Evolutionary conservation across 2,113 vertebrate genomes (phyloP).

Genomic region (Aythya baeri): DNA sequence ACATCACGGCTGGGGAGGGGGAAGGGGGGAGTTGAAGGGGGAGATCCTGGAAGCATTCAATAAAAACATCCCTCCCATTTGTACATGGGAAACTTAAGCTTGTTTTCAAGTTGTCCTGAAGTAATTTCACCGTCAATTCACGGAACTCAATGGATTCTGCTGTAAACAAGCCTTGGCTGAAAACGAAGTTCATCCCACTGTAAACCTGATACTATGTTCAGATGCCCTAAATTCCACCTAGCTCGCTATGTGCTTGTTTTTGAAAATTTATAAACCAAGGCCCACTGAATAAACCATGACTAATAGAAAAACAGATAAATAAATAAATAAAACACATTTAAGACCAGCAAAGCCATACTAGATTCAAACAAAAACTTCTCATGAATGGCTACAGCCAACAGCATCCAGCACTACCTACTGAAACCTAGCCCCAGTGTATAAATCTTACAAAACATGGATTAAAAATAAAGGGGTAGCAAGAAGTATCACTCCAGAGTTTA

Average conservation of each 20-base stretch:
- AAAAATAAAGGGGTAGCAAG: neutral
- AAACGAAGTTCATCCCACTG: neutral
- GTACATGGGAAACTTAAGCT: neutral
- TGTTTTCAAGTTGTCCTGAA: neutral
- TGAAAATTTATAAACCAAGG: neutral
- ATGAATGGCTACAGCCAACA: neutral
- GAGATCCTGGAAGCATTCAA: neutral
- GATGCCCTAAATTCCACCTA: neutral
- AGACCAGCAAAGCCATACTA: neutral
- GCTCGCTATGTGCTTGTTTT: neutral
- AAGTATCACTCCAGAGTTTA: neutral
- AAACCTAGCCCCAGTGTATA: neutral
- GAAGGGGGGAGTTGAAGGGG: neutral
- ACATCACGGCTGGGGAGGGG: neutral
- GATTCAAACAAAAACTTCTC: neutral
- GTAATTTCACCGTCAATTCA: neutral
- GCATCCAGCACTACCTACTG: neutral
- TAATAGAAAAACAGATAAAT: neutral
- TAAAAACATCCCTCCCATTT: neutral
- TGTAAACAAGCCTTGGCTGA: conserved; percentile 9
- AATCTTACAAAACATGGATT: neutral
- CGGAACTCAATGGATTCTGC: neutral
- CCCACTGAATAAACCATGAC: neutral
- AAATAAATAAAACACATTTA: rapidly evolving
- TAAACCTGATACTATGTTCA: neutral